Evolutionary conservation across 2,113 vertebrate species (phyloP), one percentile per base, ranked within the genome.

Genomic region (Megaceryle maxima): DNA sequence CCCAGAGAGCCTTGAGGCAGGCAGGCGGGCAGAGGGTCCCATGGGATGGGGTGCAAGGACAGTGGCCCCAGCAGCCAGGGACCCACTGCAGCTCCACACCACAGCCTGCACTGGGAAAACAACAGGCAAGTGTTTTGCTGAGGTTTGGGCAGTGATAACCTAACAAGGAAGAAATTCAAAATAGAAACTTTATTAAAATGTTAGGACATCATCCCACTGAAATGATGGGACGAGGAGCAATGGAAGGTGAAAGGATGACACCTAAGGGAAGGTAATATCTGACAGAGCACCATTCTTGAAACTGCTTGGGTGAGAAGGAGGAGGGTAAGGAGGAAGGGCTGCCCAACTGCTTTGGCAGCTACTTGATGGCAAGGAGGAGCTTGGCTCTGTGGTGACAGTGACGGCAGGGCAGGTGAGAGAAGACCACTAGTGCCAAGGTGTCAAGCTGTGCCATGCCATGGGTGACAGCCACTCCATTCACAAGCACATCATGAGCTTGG

Each of bases 21-120:
- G 39, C 39, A 0, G 4, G 29, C 2, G 1, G 46, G 46, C 46
- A 46, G 35, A n/a, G 24, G 5, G 12, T 62, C 41, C 64, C 5
- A 2, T 7, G 13, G 64, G 59, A 43, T 0, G 1, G 64, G 13
- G 26, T 28, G 22, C 37, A 63, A 59, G 59, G 76, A 72, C 21
- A 59, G 57, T 12, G 28, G 17, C 14, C 11, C 66, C 20, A 62
- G 57, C 35, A 73, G n/a, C 13, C 1, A 2, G 21, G 43, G 31
- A 25, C n/a, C 7, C 1, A 2, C n/a, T 3, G 2, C 0, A 0
- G 41, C 46, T 84, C 69, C 2, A 1, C 53, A 13, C 10, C 6
- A 0, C 80, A 79, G 37, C 39, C 43, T 87, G 28, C 17, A 31
- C 55, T 1, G 2, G 55, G 24, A 73, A 43, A 69, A 43, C 44